phyloP scores from a whole-genome alignment of 1,140 invertebrate species.

The Colletes gigas region DNA sequence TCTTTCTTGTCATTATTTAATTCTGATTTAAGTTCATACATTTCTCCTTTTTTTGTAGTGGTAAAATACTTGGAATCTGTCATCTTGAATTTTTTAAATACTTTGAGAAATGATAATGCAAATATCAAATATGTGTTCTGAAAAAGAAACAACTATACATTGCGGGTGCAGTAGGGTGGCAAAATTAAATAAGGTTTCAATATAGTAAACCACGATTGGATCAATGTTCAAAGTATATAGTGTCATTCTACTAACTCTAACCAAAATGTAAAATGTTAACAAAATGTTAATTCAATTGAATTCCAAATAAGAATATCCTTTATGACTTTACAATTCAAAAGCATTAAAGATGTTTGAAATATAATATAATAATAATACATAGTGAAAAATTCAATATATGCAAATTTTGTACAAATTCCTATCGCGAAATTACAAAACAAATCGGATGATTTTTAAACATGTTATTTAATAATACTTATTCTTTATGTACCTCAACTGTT shows the following conservation, averaged over 20 bases:
- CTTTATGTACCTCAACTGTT: constrained; percentile 21
- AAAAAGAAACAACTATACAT: constrained; percentile 24
- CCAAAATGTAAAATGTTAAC: background rate
- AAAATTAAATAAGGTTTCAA: constrained; percentile 59
- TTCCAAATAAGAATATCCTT: background rate
- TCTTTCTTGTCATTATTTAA: constrained; percentile 99
- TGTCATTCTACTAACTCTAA: constrained; percentile 40
- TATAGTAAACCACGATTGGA: constrained; percentile 56
- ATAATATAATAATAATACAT: background rate
- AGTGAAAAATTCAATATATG: background rate
- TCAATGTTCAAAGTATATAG: constrained; percentile 62
- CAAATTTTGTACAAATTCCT: background rate
- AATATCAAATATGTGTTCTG: constrained; percentile 16
- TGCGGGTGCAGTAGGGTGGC: background rate
- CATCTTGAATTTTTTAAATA: constrained; percentile 84
- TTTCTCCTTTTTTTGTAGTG: constrained; percentile 99
- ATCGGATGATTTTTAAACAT: background rate
- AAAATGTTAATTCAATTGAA: background rate
- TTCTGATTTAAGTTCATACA: constrained; percentile 99
- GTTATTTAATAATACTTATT: background rate
- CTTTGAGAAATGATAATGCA: constrained; percentile 7
- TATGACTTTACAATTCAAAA: background rate
- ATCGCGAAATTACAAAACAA: background rate
- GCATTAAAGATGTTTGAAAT: background rate
- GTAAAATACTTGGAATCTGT: constrained; percentile 99